Base-by-base conservation (phyloP, 2,888 invertebrate genomes). In the Unio delphinus region DNA sequence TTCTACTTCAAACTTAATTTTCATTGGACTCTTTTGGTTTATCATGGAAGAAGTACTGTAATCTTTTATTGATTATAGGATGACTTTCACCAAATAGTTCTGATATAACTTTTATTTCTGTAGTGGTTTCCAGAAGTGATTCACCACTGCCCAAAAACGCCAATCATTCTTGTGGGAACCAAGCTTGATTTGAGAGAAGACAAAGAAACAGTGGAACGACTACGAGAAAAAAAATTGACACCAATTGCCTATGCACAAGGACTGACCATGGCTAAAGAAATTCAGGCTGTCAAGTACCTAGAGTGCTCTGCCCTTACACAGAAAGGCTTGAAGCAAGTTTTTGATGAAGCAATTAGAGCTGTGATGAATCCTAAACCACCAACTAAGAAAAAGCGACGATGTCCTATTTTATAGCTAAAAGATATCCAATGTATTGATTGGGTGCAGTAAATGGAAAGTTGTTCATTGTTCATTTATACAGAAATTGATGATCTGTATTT, bases 101-200 rank as follows among this genome's bases (percentile, higher is more conserved):
- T 45, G 34, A 45, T 45, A 58, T 1, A 58, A 11, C 15, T 61
- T 61, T 57, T 68, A 30, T 57, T 30, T 11, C 88, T 92, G 87
- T 91, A 95, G 94, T 99, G 99, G 99, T 98, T 95, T 91, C 99
- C 99, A 5, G 99, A 99, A 91, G 98, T 99, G 68, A 94, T 97
- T 91, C 99, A 99, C 92, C 99, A 99, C 91, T 99, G 99, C 92
- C 99, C 99, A 18, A 95, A 95, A 83, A 99, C 99, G 78, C 99
- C 99, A 69, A 99, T 99, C 86, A 99, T 99, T 88, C 92, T 99
- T 80, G 90, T 99, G 67, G 99, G 99, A 79, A 99, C 99, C 71
- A 99, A 99, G 91, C 93, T 98, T 75, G 99, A 99, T 92, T 92
- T 99, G 79, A 94, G 99, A 89, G 98, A 99, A 90, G 91, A 99